Evolutionary conservation across 2,113 vertebrate genomes (phyloP).

Genomic region (Delphinus delphis): DNA sequence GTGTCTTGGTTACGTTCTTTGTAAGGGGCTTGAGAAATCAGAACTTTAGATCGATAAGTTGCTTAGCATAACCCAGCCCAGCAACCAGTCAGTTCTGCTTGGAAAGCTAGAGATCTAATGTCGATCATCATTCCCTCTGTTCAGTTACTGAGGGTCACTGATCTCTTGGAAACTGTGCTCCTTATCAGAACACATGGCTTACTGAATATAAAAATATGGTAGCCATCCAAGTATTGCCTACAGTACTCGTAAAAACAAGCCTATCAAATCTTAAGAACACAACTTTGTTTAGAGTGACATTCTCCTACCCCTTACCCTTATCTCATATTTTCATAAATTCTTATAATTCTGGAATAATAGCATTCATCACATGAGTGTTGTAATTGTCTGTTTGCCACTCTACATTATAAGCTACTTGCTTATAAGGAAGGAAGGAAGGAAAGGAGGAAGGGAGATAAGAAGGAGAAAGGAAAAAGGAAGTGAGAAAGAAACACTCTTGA

Average conservation of each 20-base stretch:
- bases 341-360: neutral
- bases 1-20: slow-evolving; percentile 35
- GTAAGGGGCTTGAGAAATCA: slow-evolving; percentile 63
- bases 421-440: neutral
- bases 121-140: neutral
- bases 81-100: neutral
- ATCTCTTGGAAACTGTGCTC: neutral
- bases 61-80: slow-evolving; percentile 44
- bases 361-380: neutral
- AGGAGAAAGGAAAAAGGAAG: neutral
- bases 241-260: neutral
- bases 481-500: neutral
- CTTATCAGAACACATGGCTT: neutral
- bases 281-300: neutral
- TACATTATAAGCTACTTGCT: neutral
- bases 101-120: neutral
- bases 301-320: neutral
- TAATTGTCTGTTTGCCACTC: neutral
- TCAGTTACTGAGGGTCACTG: neutral
- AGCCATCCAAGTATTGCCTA: neutral
- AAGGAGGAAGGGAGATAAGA: neutral
- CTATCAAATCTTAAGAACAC: neutral
- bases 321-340: neutral
- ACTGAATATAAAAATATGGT: neutral
- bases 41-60: slow-evolving; percentile 80